phyloP scores from a whole-genome alignment of 2,888 invertebrate species.

The Phytoseiulus persimilis region DNA sequence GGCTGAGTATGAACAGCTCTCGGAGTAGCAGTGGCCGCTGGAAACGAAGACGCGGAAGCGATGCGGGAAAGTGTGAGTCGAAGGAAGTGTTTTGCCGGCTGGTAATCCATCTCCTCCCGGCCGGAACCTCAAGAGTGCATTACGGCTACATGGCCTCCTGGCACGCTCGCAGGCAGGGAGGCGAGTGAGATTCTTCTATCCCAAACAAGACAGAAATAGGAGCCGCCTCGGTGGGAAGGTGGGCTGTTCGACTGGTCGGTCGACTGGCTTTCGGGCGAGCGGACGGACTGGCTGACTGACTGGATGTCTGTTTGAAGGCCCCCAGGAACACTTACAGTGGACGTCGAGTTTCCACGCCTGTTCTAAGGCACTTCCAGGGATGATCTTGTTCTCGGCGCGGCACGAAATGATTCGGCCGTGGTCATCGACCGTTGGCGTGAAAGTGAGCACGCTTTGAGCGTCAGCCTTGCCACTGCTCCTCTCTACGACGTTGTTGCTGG shows the following conservation, averaged over 20 bases:
- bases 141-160: background rate
- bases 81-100: background rate
- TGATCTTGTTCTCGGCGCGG: constrained; percentile 45
- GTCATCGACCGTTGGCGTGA: constrained; percentile 46
- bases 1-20: background rate
- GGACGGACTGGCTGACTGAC: background rate
- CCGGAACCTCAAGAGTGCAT: background rate
- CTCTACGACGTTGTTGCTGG: constrained; percentile 6
- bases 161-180: background rate
- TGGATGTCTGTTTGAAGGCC: background rate
- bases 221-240: background rate
- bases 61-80: background rate
- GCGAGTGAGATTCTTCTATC: background rate
- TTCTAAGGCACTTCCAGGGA: constrained; percentile 45
- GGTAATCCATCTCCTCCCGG: background rate
- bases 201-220: background rate
- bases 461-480: constrained; percentile 30
- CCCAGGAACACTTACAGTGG: constrained; percentile 44
- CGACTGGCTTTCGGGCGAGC: background rate
- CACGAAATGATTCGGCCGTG: constrained; percentile 54
- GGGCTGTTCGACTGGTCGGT: background rate
- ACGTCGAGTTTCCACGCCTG: constrained; percentile 46
- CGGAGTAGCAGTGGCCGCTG: background rate
- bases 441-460: constrained; percentile 44
- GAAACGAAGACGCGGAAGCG: background rate